Conservation (phyloP, 2,888 invertebrate genomes). For the Harmothoe impar region DNA sequence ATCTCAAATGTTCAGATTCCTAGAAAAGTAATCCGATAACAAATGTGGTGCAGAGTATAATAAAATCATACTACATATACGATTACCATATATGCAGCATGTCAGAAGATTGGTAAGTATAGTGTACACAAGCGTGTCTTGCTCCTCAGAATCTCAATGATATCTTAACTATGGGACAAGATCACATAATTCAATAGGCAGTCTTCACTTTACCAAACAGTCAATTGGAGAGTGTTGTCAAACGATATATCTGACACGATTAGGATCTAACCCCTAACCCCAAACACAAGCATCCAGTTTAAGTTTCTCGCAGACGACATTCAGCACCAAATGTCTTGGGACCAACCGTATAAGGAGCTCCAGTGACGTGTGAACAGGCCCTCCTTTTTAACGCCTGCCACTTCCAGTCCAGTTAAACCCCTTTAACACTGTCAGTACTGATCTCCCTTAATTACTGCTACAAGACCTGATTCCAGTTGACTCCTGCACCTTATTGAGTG, state of each 20-base stretch:
- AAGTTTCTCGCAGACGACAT: background rate
- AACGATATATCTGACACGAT: background rate
- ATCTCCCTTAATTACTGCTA: background rate
- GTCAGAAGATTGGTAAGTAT: too few relatives aligned
- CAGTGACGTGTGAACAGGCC: background rate
- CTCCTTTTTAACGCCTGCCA: constrained; percentile 6
- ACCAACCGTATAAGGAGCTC: background rate
- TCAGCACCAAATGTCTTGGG: constrained; percentile 2
- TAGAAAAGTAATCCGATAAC: too few relatives aligned
- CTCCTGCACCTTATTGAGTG: background rate
- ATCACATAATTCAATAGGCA: too few relatives aligned
- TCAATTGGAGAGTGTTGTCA: too few relatives aligned
- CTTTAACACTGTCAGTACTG: background rate
- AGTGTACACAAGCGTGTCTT: too few relatives aligned
- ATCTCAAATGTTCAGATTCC: too few relatives aligned
- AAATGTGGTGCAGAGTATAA: too few relatives aligned
- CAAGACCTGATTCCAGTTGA: background rate
- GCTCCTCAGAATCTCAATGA: too few relatives aligned
- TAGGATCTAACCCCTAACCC: background rate
- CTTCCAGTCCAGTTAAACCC: background rate
- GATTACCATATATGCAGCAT: too few relatives aligned
- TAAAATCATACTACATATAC: too few relatives aligned
- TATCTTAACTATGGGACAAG: too few relatives aligned
- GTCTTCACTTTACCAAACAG: too few relatives aligned
- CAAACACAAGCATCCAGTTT: background rate